Percentiles rank a stretch among this genome's conserved stretches.
Evolutionary conservation across 2,797 vertebrate genomes (phyloP).

Genomic region (Microcaecilia unicolor): DNA sequence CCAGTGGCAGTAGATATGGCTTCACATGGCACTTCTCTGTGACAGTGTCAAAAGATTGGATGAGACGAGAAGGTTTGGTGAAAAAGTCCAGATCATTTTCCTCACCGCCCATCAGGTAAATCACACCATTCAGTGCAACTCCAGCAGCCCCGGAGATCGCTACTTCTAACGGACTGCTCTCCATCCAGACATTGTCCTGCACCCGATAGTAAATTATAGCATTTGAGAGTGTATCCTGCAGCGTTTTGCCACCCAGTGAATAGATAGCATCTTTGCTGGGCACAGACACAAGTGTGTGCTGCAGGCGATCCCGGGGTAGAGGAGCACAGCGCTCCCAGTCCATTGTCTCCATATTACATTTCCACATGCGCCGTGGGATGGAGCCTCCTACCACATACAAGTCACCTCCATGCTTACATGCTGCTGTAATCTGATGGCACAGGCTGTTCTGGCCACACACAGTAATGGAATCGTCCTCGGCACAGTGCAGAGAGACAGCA

Average conservation of each 20-base stretch:
- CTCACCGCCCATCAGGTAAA: conserved; percentile 92
- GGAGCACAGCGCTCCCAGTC: conserved; percentile 98
- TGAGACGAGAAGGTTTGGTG: conserved; percentile 92
- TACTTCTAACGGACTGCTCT: conserved; percentile 88
- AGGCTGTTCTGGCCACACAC: conserved; percentile 95
- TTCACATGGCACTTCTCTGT: conserved; percentile 87
- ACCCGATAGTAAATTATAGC: conserved; percentile 94
- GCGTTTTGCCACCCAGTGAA: conserved; percentile 87
- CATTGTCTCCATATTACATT: conserved; percentile 96
- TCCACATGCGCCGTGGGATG: conserved; percentile 97
- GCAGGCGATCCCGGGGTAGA: conserved; percentile 87
- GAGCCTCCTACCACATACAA: conserved; percentile 95
- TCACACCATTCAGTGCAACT: conserved; percentile 86
- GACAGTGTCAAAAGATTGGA: conserved; percentile 90
- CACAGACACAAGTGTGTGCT: conserved; percentile 91
- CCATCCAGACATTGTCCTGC: conserved; percentile 92
- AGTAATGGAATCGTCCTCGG: conserved; percentile 85
- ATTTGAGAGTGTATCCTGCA: conserved; percentile 92
- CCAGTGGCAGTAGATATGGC: conserved; percentile 88
- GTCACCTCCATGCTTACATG: conserved; percentile 91
- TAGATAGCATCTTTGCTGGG: conserved; percentile 83
- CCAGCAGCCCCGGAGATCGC: conserved; percentile 89
- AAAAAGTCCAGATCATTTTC: conserved; percentile 98
- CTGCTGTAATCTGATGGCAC: conserved; percentile 95
- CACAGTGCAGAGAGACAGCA: conserved; percentile 89